phyloP scores from a whole-genome alignment of 2,888 invertebrate genomes.

The Agrochola lota region DNA sequence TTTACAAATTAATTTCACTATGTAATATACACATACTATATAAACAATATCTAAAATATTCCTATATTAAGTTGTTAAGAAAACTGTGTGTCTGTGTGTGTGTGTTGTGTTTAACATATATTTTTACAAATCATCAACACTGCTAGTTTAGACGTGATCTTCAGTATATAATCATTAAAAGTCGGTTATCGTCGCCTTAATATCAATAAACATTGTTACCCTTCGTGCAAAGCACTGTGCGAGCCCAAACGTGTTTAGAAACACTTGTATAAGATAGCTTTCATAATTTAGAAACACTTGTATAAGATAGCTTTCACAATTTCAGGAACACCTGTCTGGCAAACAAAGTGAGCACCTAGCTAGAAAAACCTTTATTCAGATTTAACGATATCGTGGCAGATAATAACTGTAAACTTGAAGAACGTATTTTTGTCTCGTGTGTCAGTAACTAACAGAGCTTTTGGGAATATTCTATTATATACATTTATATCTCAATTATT shows the following conservation, averaged over 20 bases:
- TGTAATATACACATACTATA: too few species aligned
- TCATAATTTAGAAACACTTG: too few species aligned
- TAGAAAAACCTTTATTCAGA: conserved; percentile 37
- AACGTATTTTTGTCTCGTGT: conserved; percentile 23
- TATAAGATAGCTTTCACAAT: conserved; percentile 55
- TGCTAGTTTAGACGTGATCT: too few species aligned
- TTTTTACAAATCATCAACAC: too few species aligned
- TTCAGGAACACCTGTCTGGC: conserved; percentile 69
- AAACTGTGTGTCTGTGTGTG: too few species aligned
- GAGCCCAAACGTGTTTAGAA: conserved; percentile 40
- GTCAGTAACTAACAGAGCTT: conserved; percentile 23
- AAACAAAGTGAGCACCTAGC: conserved; percentile 52
- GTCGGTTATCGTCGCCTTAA: too few species aligned
- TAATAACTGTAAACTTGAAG: conserved; percentile 24
- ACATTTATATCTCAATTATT: background rate
- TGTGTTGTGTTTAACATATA: too few species aligned
- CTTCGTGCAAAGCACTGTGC: conserved; percentile 39
- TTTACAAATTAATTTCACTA: too few species aligned
- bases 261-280: conserved; percentile 39
- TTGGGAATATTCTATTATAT: conserved; percentile 5
- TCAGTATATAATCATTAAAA: too few species aligned
- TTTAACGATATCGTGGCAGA: conserved; percentile 30
- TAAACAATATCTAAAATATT: too few species aligned
- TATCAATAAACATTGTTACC: conserved; percentile 43
- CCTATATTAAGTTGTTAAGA: too few species aligned